Evolutionary conservation across 2,797 vertebrate species (phyloP).

Genomic region (Otolemur crassicaudatus): DNA sequence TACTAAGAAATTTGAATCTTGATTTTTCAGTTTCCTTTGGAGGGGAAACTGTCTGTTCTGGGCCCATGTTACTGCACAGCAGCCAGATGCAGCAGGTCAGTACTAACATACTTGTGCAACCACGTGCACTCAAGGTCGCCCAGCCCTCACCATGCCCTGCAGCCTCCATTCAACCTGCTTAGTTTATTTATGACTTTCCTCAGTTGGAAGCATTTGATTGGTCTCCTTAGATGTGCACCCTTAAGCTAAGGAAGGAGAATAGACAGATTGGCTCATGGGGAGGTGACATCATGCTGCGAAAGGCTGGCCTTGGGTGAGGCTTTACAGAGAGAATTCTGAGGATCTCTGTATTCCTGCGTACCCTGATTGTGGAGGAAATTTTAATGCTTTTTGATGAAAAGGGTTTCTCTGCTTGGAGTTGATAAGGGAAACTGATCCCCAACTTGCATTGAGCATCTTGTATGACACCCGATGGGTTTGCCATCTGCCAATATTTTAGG

Average conservation of each 20-base stretch:
- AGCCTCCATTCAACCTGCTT: neutral
- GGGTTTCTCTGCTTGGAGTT: neutral
- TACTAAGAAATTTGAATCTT: conserved; percentile 10
- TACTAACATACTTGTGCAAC: neutral
- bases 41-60: neutral
- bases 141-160: neutral
- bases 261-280: neutral
- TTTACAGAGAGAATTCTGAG: neutral
- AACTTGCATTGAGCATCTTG: neutral
- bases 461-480: neutral
- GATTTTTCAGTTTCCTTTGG: neutral
- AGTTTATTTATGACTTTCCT: neutral
- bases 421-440: neutral
- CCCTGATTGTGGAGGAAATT: neutral
- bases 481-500: neutral
- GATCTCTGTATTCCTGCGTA: neutral
- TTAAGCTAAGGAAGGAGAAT: neutral
- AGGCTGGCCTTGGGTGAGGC: neutral
- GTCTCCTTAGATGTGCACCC: neutral
- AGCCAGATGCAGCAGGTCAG: neutral
- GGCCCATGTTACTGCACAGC: neutral
- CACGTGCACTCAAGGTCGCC: neutral
- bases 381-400: neutral
- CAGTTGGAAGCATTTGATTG: neutral
- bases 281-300: neutral